Conservation (phyloP, 2,888 invertebrate genomes). For the Xanthostigma xanthostigma region DNA sequence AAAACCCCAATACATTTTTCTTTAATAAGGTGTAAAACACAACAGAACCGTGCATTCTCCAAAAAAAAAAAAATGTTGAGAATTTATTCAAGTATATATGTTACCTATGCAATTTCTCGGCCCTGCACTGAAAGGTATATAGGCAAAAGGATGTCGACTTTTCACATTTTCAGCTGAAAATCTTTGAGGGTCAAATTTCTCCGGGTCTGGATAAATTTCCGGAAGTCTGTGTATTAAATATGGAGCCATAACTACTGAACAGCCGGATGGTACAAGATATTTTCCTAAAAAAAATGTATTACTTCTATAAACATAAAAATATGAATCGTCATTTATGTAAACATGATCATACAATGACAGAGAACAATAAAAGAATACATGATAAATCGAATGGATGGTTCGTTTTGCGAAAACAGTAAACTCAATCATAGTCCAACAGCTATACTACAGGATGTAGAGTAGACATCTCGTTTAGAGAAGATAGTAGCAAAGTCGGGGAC, state of each 20-base stretch:
- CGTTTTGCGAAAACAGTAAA: too few relatives aligned
- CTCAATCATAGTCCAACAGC: too few relatives aligned
- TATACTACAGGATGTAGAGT: too few relatives aligned
- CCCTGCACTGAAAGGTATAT: conserved; percentile 42
- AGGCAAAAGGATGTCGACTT: conserved; percentile 38
- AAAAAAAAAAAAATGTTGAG: not conserved
- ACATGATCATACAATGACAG: not conserved
- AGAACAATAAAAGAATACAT: not conserved
- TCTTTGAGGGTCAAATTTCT: conserved; percentile 38
- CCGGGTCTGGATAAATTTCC: conserved; percentile 38
- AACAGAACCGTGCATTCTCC: too few relatives aligned
- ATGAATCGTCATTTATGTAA: not conserved
- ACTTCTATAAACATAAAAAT: not conserved
- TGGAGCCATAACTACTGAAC: conserved; percentile 36
- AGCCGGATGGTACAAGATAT: conserved; percentile 34
- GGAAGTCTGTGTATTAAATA: conserved; percentile 39
- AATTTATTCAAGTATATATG: not conserved
- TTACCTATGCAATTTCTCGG: conserved; percentile 38
- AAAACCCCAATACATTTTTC: conserved; percentile 11
- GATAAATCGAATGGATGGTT: not conserved
- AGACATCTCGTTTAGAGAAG: too few relatives aligned
- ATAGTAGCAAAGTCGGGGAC: too few relatives aligned
- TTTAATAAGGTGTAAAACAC: too few relatives aligned
- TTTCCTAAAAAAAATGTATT: conserved; percentile 21
- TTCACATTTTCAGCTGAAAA: conserved; percentile 34